Conservation (phyloP, 2,797 vertebrate genomes). For the Crypturellus tataupa region DNA sequence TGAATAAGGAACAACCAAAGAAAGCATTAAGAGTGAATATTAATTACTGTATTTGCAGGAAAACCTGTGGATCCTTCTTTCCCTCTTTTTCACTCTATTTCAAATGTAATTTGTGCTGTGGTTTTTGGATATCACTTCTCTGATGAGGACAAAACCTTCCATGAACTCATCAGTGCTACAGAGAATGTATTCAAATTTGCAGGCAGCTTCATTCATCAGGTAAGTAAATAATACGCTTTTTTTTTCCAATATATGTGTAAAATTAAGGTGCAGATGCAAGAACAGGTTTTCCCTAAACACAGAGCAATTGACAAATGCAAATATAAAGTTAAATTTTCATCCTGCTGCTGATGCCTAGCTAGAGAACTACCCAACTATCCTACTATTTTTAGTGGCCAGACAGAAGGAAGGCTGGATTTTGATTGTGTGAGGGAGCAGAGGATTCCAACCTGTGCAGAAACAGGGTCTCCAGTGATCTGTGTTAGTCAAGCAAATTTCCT, state of each 20-base stretch:
- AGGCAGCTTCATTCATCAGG: slow-evolving; percentile 31
- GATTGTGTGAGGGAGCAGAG: background rate
- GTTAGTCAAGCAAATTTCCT: background rate
- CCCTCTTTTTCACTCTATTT: slow-evolving; percentile 65
- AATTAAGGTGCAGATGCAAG: background rate
- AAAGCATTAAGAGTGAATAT: background rate
- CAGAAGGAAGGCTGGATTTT: background rate
- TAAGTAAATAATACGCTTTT: background rate
- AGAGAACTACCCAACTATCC: background rate
- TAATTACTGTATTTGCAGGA: slow-evolving; percentile 55
- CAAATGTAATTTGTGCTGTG: slow-evolving; percentile 65
- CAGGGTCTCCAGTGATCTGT: background rate
- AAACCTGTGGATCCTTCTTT: slow-evolving; percentile 60
- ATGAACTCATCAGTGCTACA: slow-evolving; percentile 4
- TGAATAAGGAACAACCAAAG: background rate
- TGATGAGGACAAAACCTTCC: slow-evolving; percentile 59
- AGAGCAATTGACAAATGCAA: background rate
- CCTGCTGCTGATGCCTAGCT: background rate
- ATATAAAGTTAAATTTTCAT: background rate
- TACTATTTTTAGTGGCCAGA: background rate
- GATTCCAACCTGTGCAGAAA: background rate
- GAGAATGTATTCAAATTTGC: slow-evolving; percentile 46
- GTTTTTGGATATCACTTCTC: slow-evolving; percentile 68
- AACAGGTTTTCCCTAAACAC: background rate
- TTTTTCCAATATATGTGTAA: background rate